Base-by-base conservation (phyloP, 2,888 invertebrate species). In the Trachelus stipa region DNA sequence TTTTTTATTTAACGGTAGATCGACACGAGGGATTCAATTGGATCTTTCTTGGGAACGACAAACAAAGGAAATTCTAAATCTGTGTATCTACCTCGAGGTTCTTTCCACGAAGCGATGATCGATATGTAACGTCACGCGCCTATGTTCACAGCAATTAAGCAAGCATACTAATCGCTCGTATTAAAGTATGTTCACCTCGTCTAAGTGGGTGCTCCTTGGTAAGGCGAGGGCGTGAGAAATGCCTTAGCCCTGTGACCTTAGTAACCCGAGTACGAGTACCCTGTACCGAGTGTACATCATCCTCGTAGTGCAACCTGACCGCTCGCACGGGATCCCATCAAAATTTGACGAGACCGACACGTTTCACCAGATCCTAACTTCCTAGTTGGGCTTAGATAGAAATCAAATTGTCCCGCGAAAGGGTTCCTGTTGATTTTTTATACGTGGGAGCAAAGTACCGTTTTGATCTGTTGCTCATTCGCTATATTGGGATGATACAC, bases 181-280 rank as follows among this genome's bases (percentile, higher is more conserved):
- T 88, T 89, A 87, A 88, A 86, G 85, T 88, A 88, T 87, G 88
- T 88, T 86, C 85, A 84, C 83, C 85, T 86, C 87, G 85, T 87
- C 88, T 89, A 90, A 90, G 90, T 90, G 89, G 89, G 88, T 90
- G 88, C 88, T 88, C 85, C 84, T 79, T 86, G 87, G 87, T 86
- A 88, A 88, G 87, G 88, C 88, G 90, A 90, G 91, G 91, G 91
- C 91, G 91, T 91, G 91, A 91, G 91, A 91, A 91, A 90, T 90
- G 90, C 90, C 90, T 89, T 88, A 87, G 88, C 90, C 90, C 90
- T 90, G 89, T 90, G 90, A 91, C 90, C 91, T 89, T 88, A 87
- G 87, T 86, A 87, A 85, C 87, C 88, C 86, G 84, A 84, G 85
- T 87, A 87, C 71, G 31, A 71, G 71, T 71, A 71, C 33, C 31